These are phyloP conservation scores for Trichoplusia ni DNA, from an alignment of 1,140 invertebrate genomes.

Conservation along the genomic window DNA sequence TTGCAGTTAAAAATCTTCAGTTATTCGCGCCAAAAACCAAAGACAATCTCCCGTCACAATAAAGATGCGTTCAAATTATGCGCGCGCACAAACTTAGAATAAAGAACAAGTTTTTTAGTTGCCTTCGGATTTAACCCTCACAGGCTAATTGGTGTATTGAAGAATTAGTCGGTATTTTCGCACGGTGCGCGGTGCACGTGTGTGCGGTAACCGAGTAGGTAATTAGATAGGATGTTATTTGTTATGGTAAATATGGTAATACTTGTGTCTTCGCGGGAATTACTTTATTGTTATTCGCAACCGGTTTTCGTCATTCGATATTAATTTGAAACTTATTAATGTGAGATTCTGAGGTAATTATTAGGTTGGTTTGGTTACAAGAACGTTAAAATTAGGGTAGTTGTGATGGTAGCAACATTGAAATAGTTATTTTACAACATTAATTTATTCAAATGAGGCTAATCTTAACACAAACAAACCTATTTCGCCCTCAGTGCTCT, in stretches of 20 bases:
- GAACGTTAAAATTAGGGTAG: too few relatives aligned
- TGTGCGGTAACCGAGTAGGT: constrained; percentile 45
- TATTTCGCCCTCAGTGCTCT: too few relatives aligned
- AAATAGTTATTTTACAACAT: too few relatives aligned
- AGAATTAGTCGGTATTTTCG: constrained; percentile 44
- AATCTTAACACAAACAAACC: too few relatives aligned
- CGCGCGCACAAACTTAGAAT: constrained; percentile 29
- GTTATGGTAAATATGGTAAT: constrained; percentile 41
- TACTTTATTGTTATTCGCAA: constrained; percentile 1
- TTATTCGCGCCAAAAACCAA: not conserved
- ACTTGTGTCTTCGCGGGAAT: not conserved
- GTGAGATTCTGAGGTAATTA: not conserved
- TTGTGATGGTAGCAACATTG: too few relatives aligned
- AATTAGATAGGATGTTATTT: constrained; percentile 45
- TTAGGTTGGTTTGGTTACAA: not conserved
- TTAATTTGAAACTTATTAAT: constrained; percentile 12
- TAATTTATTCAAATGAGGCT: too few relatives aligned
- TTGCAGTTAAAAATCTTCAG: too few relatives aligned
- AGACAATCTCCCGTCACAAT: constrained; percentile 19
- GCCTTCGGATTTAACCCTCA: constrained; percentile 2
- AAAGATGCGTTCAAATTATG: constrained; percentile 31
- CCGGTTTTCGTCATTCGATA: constrained; percentile 14
- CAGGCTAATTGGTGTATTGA: constrained; percentile 50
- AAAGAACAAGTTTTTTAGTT: constrained; percentile 7
- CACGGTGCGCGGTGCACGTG: constrained; percentile 49